Conservation (phyloP, 2,888 invertebrate genomes). For the Melanophora roralis region DNA sequence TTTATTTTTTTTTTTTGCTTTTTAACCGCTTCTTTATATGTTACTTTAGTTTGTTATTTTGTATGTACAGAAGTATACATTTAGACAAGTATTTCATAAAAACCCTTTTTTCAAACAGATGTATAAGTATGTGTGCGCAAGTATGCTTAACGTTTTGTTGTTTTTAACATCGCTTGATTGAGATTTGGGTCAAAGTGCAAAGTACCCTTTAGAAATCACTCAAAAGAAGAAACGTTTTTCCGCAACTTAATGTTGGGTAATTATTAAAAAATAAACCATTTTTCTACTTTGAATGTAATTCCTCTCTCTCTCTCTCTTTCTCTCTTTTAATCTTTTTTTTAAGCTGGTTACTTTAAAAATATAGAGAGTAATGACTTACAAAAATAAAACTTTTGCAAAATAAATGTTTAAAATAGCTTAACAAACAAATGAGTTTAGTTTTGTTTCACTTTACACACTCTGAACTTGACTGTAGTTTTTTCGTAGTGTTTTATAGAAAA, state of each 20-base stretch:
- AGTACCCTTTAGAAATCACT: slow-evolving; percentile 63
- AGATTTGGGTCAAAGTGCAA: slow-evolving; percentile 67
- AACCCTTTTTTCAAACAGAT: slow-evolving; percentile 38
- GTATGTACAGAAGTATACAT: neutral
- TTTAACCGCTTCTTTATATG: neutral
- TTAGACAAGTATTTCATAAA: slow-evolving; percentile 21
- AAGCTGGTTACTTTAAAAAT: neutral
- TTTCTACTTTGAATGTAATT: neutral
- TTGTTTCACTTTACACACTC: neutral
- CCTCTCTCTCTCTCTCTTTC: neutral
- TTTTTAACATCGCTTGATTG: slow-evolving; percentile 55
- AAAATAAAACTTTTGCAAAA: slow-evolving; percentile 8
- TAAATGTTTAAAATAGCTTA: slow-evolving; percentile 1
- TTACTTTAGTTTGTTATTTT: neutral
- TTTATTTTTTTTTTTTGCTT: neutral
- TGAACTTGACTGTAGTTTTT: slow-evolving; percentile 33
- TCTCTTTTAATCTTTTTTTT: neutral
- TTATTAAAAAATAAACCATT: slow-evolving; percentile 50
- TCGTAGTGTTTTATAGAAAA: neutral
- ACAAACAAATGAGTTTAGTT: slow-evolving; percentile 1
- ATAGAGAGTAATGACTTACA: neutral
- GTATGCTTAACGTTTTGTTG: neutral
- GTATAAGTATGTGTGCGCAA: neutral
- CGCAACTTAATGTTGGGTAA: slow-evolving; percentile 57
- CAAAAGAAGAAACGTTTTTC: slow-evolving; percentile 47